Conservation (phyloP, 2,113 vertebrate genomes). For the Oryzias javanicus region DNA sequence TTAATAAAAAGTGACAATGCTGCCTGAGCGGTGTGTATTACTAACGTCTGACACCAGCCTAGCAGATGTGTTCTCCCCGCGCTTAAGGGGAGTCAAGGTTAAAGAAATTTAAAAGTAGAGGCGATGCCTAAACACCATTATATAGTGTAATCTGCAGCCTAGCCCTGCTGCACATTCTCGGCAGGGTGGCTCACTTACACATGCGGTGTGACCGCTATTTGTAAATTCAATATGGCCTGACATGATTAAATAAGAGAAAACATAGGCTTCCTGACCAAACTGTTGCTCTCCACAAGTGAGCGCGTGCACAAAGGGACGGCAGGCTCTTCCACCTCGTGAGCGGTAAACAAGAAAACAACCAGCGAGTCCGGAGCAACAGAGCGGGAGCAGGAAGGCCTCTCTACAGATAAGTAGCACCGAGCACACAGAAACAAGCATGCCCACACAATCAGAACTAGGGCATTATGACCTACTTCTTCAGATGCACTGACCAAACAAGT, state of each 20-base stretch:
- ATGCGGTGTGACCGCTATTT: slow-evolving; percentile 70
- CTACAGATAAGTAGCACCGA: slow-evolving; percentile 59
- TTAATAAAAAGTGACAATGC: slow-evolving; percentile 84
- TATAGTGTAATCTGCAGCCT: slow-evolving; percentile 75
- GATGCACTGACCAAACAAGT: slow-evolving; percentile 68
- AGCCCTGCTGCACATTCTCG: slow-evolving; percentile 64
- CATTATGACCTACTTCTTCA: slow-evolving; percentile 68
- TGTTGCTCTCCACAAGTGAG: slow-evolving; percentile 41
- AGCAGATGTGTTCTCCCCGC: slow-evolving; percentile 77
- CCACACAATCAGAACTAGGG: slow-evolving; percentile 67
- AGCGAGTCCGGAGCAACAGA: slow-evolving; percentile 47
- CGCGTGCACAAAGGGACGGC: slow-evolving; percentile 42
- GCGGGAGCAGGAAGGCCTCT: slow-evolving; percentile 39
- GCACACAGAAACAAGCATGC: slow-evolving; percentile 48
- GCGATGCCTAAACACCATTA: slow-evolving; percentile 74
- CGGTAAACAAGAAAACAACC: slow-evolving; percentile 59
- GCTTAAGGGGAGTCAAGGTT: slow-evolving; percentile 81
- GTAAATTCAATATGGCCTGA: slow-evolving; percentile 75
- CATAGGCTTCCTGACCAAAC: slow-evolving; percentile 67
- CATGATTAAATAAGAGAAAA: slow-evolving; percentile 76
- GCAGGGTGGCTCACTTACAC: slow-evolving; percentile 65
- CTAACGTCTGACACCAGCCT: slow-evolving; percentile 79
- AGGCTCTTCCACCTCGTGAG: slow-evolving; percentile 57
- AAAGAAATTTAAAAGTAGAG: slow-evolving; percentile 78
- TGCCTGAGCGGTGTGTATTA: slow-evolving; percentile 75